These are phyloP conservation scores for Lucinisca nassula DNA, from an alignment of 2,888 invertebrate genomes.

Conservation along the genomic window DNA sequence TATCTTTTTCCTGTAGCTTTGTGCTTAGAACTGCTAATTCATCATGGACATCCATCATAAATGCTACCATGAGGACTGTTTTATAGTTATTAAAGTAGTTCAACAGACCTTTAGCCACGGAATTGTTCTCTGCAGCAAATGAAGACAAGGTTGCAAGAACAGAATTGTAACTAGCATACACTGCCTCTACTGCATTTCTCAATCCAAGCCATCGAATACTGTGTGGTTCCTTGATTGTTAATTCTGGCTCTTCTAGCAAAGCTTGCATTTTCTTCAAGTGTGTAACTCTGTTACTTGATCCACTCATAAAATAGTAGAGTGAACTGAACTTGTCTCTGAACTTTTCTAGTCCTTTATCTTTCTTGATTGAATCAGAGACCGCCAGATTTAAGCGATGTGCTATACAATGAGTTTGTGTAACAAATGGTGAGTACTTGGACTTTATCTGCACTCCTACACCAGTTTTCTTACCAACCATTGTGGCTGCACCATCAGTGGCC, in stretches of 20 bases:
- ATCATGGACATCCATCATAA: conserved; percentile 61
- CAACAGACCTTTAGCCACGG: conserved; percentile 37
- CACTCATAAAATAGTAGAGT: conserved; percentile 58
- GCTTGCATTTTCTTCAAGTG: conserved; percentile 51
- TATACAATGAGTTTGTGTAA: conserved; percentile 50
- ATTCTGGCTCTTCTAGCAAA: conserved; percentile 57
- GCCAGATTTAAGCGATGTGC: conserved; percentile 60
- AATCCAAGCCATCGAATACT: conserved; percentile 62
- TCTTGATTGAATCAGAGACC: conserved; percentile 58
- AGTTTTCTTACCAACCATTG: conserved; percentile 21
- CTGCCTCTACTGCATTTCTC: conserved; percentile 58
- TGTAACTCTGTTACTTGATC: conserved; percentile 40
- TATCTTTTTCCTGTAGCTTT: conserved; percentile 47
- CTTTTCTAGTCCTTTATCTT: conserved; percentile 39
- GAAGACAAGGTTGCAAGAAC: conserved; percentile 55
- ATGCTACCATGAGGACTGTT: conserved; percentile 34
- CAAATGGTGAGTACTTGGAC: not conserved
- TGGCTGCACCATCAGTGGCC: conserved; percentile 51
- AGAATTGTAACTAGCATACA: conserved; percentile 44
- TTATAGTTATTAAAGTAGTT: conserved; percentile 57
- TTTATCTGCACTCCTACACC: conserved; percentile 19
- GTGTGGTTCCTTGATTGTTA: conserved; percentile 60
- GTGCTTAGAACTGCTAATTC: conserved; percentile 36
- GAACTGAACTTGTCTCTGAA: conserved; percentile 59
- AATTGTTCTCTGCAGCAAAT: conserved; percentile 48